These are phyloP conservation scores for Mimas tiliae DNA, from an alignment of 2,888 invertebrate species.

Conservation along the genomic window DNA sequence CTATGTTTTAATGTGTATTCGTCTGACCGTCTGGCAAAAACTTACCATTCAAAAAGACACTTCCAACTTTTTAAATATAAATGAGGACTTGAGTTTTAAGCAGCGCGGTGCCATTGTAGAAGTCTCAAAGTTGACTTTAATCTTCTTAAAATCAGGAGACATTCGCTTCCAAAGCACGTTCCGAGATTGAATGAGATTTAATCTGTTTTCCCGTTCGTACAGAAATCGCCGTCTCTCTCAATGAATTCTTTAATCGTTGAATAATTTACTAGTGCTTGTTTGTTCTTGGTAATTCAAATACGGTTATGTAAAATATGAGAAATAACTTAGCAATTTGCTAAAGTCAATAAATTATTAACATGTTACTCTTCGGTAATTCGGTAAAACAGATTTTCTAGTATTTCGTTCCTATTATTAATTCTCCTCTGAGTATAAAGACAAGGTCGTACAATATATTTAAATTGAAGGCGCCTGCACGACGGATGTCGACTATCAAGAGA, in stretches of 20 bases:
- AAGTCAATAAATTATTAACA: neutral
- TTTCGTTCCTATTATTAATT: no score
- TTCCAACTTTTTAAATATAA: conserved; percentile 58
- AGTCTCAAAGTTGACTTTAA: conserved; percentile 67
- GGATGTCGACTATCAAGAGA: no score
- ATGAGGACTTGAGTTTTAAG: conserved; percentile 55
- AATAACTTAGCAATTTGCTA: neutral
- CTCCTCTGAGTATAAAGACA: no score
- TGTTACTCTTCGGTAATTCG: no score
- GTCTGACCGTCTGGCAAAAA: conserved; percentile 54
- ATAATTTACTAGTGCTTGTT: conserved; percentile 71
- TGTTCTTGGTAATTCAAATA: conserved; percentile 51
- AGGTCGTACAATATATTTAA: no score
- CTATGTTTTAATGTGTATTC: conserved; percentile 53
- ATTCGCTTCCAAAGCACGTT: conserved; percentile 78
- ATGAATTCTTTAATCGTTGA: conserved; percentile 70
- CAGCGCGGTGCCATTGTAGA: conserved; percentile 59
- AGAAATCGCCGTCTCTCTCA: conserved; percentile 58
- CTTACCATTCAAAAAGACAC: conserved; percentile 51
- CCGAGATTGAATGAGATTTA: conserved; percentile 74
- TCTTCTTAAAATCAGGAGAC: conserved; percentile 72
- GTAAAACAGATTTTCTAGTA: no score
- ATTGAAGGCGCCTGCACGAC: no score
- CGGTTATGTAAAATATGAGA: conserved; percentile 35
- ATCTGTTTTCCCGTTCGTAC: conserved; percentile 71